phyloP scores from a whole-genome alignment of 2,888 invertebrate genomes.

The Steinernema hermaphroditum region DNA sequence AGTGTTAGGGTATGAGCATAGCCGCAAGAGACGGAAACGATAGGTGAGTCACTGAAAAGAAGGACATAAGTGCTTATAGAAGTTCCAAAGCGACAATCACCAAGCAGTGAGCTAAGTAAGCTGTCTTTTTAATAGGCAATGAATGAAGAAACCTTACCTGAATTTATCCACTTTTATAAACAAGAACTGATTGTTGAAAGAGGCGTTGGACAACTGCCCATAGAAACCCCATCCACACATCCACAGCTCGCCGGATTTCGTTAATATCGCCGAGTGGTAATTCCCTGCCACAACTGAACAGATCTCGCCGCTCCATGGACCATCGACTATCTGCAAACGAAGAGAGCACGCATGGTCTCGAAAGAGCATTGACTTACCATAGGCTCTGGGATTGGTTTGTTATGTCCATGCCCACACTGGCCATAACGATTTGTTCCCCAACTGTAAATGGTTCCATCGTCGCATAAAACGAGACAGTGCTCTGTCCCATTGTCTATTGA shows the following conservation, averaged over 20 bases:
- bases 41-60: conserved; percentile 32
- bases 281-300: conserved; percentile 54
- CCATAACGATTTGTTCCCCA: conserved; percentile 60
- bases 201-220: conserved; percentile 56
- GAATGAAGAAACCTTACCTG: neutral
- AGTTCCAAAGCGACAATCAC: no score
- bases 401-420: conserved; percentile 61
- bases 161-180: neutral
- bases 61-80: no score
- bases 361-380: conserved; percentile 40
- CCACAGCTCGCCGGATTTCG: conserved; percentile 50
- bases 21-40: conserved; percentile 40
- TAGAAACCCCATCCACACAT: conserved; percentile 61
- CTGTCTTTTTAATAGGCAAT: no score
- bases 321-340: conserved; percentile 49
- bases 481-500: conserved; percentile 58
- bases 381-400: conserved; percentile 34
- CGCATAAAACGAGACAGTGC: conserved; percentile 54
- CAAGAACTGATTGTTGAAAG: conserved; percentile 3
- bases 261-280: conserved; percentile 58
- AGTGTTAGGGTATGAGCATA: conserved; percentile 44
- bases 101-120: no score
- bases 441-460: conserved; percentile 48
- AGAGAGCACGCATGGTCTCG: no score
- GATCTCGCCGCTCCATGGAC: conserved; percentile 47